Base-by-base conservation (phyloP, 2,113 vertebrate genomes). In the Talpa occidentalis region DNA sequence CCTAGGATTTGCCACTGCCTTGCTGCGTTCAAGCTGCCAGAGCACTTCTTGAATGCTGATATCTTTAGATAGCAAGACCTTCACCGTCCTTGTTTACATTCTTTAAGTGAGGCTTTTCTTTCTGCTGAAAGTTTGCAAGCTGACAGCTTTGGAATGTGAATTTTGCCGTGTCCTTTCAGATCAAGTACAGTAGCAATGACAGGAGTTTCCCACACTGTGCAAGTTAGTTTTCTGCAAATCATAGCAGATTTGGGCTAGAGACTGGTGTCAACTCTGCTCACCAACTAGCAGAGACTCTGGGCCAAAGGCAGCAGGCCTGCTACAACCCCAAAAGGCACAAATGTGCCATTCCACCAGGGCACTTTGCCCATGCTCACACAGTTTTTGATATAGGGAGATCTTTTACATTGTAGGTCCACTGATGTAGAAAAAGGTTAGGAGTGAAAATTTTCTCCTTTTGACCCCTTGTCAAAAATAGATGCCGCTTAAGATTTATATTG, bases 11-110 rank as follows among this genome's bases (percentile, higher is more conserved):
- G 66, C 77, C 76, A 73, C 37, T 30, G 70, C 30, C 81, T 90
- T 42, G 0, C 19, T 3, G 40, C 17, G 1, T 76, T 92, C n/a
- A 37, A 80, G 6, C 37, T 97, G 32, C 64, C 95, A 56, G 90
- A 79, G 44, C 0, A 12, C 22, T 76, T 44, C 79, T 21, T 2
- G 69, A 60, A 93, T 90, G 37, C 93, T 94, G 22, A 72, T 97
- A 5, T 44, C 90, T 92, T 93, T 64, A 95, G 91, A 96, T 67
- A 85, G 60, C 59, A 81, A 97, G 96, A 96, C 96, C 95, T 97
- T 96, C 92, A 62, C 84, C n/a, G 87, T 92, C 96, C 93, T 97
- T 97, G 96, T 97, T 97, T 97, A 96, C 93, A 95, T 96, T 94
- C 73, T 69, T 87, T 88, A 94, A 95, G 93, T 67, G 94, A 96